Evolutionary conservation across 2,888 invertebrate species (phyloP).

Genomic region (Epinotia brunnichana): DNA sequence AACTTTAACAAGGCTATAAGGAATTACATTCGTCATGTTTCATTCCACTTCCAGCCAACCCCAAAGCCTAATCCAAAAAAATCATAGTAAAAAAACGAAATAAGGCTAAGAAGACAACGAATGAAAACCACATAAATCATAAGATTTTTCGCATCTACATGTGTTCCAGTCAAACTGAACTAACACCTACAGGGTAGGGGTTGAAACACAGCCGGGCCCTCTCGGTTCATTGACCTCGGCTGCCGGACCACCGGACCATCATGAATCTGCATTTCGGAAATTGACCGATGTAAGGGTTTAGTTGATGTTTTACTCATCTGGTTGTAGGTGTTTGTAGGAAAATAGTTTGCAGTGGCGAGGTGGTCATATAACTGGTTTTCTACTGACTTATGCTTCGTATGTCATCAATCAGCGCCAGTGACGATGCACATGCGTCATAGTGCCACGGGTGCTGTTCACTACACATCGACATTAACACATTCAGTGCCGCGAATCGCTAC

Average conservation of each 20-base stretch:
- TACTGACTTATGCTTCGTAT: no score
- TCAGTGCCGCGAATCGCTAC: no score
- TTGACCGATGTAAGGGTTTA: neutral
- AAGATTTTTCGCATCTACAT: neutral
- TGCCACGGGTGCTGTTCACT: no score
- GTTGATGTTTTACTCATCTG: neutral
- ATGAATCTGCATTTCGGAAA: slow-evolving; percentile 23
- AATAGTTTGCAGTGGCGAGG: neutral
- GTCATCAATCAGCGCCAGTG: no score
- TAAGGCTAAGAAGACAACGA: neutral
- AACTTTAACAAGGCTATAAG: no score
- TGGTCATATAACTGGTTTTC: neutral
- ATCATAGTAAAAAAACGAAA: neutral
- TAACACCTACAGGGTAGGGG: slow-evolving; percentile 19
- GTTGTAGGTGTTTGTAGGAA: neutral
- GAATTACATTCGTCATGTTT: no score
- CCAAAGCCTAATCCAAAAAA: no score
- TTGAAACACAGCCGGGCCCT: slow-evolving; percentile 15
- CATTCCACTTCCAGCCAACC: no score
- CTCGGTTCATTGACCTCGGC: slow-evolving; percentile 17
- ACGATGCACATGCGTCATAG: no score
- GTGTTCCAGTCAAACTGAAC: slow-evolving; percentile 17
- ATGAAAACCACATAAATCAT: neutral
- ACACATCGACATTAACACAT: no score
- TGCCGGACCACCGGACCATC: neutral